Evolutionary conservation across 2,888 invertebrate species (phyloP).

Genomic region (Latrodectus hesperus): DNA sequence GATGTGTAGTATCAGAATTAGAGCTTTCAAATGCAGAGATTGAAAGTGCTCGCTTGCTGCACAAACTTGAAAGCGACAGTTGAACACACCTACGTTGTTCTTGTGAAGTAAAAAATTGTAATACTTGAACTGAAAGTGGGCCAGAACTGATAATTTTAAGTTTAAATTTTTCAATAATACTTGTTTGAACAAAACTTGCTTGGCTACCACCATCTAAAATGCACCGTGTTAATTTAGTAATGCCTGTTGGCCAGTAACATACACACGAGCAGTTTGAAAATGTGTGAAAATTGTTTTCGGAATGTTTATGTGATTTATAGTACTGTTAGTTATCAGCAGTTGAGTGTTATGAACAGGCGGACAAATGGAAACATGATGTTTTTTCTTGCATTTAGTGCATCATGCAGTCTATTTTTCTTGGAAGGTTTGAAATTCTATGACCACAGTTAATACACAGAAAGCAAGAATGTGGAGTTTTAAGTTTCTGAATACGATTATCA

Average conservation of each 20-base stretch:
- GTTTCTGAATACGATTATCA: background rate
- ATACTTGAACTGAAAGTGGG: no score
- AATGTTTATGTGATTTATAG: no score
- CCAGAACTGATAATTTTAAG: no score
- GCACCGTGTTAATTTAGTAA: background rate
- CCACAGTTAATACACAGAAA: background rate
- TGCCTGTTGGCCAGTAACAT: background rate
- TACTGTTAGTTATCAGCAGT: background rate
- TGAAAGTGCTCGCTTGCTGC: background rate
- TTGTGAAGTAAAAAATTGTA: no score
- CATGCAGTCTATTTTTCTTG: background rate
- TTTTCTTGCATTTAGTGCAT: no score
- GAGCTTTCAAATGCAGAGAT: background rate
- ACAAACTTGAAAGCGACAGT: constrained; percentile 11
- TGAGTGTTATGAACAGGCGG: background rate
- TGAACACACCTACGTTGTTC: background rate
- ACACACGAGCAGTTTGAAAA: background rate
- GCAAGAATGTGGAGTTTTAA: background rate
- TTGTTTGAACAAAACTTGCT: no score
- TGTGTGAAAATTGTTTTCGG: background rate
- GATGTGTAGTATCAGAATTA: background rate
- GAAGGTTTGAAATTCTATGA: background rate
- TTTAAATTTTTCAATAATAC: no score
- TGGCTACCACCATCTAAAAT: background rate
- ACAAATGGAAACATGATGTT: background rate